Conservation (phyloP, 2,888 invertebrate species). For the Cosmia trapezina region DNA sequence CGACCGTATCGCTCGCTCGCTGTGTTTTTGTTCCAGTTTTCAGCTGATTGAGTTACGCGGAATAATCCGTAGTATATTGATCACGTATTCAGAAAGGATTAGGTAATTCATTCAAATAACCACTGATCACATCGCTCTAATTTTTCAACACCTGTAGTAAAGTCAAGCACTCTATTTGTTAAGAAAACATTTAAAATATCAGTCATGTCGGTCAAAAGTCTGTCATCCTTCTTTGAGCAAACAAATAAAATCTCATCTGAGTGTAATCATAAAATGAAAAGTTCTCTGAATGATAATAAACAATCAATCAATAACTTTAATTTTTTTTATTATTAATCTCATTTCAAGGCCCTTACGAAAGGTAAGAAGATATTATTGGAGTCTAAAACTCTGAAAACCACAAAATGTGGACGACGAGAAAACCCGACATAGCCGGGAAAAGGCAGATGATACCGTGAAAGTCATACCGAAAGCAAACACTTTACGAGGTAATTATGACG, state of each 20-base stretch:
- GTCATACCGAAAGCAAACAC: constrained; percentile 39
- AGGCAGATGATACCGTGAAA: constrained; percentile 16
- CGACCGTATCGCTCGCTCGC: constrained; percentile 26
- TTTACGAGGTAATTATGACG: constrained; percentile 47
- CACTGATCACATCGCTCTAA: neutral
- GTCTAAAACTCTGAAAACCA: neutral
- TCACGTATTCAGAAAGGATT: neutral
- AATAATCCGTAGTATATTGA: neutral
- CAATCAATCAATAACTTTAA: neutral
- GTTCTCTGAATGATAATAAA: neutral
- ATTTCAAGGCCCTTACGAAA: neutral
- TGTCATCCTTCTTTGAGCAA: too few species aligned
- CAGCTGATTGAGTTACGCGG: constrained; percentile 25
- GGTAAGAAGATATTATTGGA: neutral
- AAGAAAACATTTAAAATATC: neutral
- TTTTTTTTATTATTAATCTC: neutral
- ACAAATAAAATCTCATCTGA: too few species aligned
- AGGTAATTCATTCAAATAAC: neutral
- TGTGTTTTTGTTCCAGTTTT: constrained; percentile 17
- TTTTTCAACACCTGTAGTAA: neutral
- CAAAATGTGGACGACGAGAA: neutral
- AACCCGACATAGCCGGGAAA: neutral
- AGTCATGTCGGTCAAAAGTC: neutral
- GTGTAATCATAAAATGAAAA: neutral
- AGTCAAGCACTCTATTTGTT: neutral